Percentiles rank a stretch among this genome's conserved stretches.
These are phyloP conservation scores for Stigmatopora argus DNA, from an alignment of 2,113 vertebrate species.

Conservation along the genomic window DNA sequence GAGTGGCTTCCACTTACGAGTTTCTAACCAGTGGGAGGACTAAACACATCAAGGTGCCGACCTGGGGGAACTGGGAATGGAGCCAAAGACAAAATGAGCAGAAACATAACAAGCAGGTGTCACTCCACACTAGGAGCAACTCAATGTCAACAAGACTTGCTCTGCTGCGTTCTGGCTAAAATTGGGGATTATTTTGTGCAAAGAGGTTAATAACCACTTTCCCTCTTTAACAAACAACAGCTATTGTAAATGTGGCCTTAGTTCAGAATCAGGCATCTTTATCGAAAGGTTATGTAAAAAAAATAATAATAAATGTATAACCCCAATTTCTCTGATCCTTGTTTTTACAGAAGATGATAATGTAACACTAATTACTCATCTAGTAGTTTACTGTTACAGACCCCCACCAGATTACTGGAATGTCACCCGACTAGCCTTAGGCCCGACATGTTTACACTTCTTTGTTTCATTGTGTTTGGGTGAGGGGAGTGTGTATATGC, in stretches of 20 bases:
- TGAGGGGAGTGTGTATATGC: not conserved
- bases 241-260: not conserved
- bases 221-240: not conserved
- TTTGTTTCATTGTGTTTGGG: constrained; percentile 4
- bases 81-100: not conserved
- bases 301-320: no score
- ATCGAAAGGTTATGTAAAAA: not conserved
- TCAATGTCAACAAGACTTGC: constrained; percentile 4
- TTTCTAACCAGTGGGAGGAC: not conserved
- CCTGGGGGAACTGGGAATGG: constrained; percentile 7
- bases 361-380: not conserved
- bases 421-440: constrained; percentile 10
- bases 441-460: constrained; percentile 10
- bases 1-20: no score
- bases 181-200: not conserved
- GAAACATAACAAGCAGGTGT: not conserved
- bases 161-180: not conserved
- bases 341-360: no score
- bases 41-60: constrained; percentile 10
- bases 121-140: not conserved
- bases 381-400: not conserved
- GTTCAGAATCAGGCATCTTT: not conserved
- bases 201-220: not conserved
- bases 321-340: no score
- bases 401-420: constrained; percentile 5